Base-by-base conservation (phyloP, 2,888 invertebrate species). In the Polymixis flavicincta region DNA sequence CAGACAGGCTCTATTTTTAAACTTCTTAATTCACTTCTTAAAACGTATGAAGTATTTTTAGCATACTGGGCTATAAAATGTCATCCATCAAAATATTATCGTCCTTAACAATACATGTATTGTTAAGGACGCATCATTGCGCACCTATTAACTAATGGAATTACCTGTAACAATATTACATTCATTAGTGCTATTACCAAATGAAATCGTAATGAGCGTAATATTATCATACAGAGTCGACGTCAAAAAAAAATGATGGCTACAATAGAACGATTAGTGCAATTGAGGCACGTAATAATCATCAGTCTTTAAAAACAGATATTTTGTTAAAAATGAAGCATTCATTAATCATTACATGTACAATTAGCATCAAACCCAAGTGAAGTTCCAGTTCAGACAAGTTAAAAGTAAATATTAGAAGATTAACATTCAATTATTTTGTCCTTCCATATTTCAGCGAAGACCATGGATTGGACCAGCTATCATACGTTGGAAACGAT, bases 401-500 rank as follows among this genome's bases (percentile, higher is more conserved):
- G 32, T 54, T 32, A 1, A 17, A n/a, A 45, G 14, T 42, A n/a
- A 50, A 65, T 28, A 50, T 9, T 37, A n/a, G 7, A 71, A 54
- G 6, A 48, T 55, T n/a, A 72, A 28, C 8, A n/a, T 42, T 25
- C 7, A 50, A 22, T 50, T 11, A 1, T 74, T 74, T 17, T 45
- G 32, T 45, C 42, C 37, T 3, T 37, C 37, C 50, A 0, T 32
- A 50, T 66, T 78, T 0, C 50, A 78, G 78, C 22, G 0, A 76
- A 57, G 17, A 76, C 52, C 2, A 96, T 96, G 95, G 94, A 96
- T 80, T 96, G 96, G 96, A 89, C 88, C 13, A 91, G 83, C 57
- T 96, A 95, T 83, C 93, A 96, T 60, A 91, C 94, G 6, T 85
- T 96, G 72, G 91, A 91, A n/a, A 90, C 92, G 0, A 95, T 96